Base-by-base conservation (phyloP, 2,113 vertebrate species). In the Enhydra lutris region DNA sequence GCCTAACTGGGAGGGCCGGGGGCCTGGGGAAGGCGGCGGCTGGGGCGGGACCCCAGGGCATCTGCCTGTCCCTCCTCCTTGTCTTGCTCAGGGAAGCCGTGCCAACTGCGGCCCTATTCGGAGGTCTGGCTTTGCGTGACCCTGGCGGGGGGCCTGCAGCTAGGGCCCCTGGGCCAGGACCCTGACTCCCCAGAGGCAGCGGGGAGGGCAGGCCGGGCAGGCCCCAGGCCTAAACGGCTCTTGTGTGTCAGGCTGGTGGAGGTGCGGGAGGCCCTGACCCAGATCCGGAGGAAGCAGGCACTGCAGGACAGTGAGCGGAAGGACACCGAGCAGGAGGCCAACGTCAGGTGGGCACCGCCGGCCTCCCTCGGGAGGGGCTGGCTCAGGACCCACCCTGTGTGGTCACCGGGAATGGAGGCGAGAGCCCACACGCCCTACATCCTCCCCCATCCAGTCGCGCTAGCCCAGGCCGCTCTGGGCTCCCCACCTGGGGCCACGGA, bases 221-320 rank as follows among this genome's bases (percentile, higher is more conserved):
- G 88, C 87, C 80, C 81, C 71, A n/a, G 73, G 71, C 82, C 24
- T 24, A 23, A 80, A 42, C 0, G 0, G 21, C 20, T 79, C n/a
- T 73, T 90, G 8, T 45, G 23, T 45, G 8, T 45, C 92, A 98
- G 98, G 95, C 94, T 98, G 84, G 92, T 97, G 94, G 98, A 97
- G 39, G 97, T 98, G 69, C 92, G 94, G 13, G 98, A 97, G 34
- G 84, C 98, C 39, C 82, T 98, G 94, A n/a, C 57, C 7, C 97
- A 96, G 71, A 94, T 98, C 96, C 42, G 97, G 52, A 96, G 78
- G 76, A 96, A 91, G 50, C 98, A 98, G 87, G 92, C 7, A 0
- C 90, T 96, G 36, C 97, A 97, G 95, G 96, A 97, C 81, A 55
- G 92, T 0, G 7, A 34, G 13, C 23, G 59, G 59, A 95, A 97